Conservation (phyloP, 2,888 invertebrate species). For the Pyralis farinalis region DNA sequence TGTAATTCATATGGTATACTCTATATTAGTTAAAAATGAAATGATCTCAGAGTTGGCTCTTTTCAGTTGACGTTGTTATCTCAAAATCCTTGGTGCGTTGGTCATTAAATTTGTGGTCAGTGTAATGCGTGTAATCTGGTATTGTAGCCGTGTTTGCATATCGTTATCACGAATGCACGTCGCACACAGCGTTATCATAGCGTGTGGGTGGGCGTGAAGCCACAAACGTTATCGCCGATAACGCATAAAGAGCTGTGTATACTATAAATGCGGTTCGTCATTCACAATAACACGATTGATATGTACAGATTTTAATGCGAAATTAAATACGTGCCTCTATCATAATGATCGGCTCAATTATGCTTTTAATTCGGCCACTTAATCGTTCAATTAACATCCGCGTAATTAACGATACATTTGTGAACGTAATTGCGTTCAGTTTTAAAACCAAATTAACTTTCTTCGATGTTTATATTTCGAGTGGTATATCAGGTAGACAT, state of each 20-base stretch:
- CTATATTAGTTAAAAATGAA: too few relatives aligned
- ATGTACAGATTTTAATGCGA: not conserved
- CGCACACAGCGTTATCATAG: slow-evolving; percentile 25
- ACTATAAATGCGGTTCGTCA: slow-evolving; percentile 1
- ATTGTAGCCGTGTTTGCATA: slow-evolving; percentile 11
- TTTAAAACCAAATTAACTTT: not conserved
- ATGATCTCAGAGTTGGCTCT: too few relatives aligned
- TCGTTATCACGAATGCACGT: slow-evolving; percentile 10
- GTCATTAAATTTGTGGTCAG: not conserved
- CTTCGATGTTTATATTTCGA: not conserved
- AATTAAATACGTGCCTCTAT: not conserved
- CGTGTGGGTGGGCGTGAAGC: slow-evolving; percentile 31
- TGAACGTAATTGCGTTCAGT: not conserved
- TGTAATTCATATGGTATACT: too few relatives aligned
- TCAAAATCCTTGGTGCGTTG: too few relatives aligned
- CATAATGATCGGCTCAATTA: not conserved
- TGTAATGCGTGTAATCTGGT: not conserved
- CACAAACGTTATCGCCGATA: slow-evolving; percentile 5
- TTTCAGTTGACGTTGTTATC: too few relatives aligned
- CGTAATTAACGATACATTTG: not conserved
- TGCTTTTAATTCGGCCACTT: too few relatives aligned
- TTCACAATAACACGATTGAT: not conserved
- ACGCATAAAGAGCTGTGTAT: slow-evolving; percentile 1
- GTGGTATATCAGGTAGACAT: not conserved
- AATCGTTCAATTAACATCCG: not conserved